Evolutionary conservation across 2,888 invertebrate genomes (phyloP), one percentile per base, ranked within the genome.

Genomic region (Lepidochrysops patricia): DNA sequence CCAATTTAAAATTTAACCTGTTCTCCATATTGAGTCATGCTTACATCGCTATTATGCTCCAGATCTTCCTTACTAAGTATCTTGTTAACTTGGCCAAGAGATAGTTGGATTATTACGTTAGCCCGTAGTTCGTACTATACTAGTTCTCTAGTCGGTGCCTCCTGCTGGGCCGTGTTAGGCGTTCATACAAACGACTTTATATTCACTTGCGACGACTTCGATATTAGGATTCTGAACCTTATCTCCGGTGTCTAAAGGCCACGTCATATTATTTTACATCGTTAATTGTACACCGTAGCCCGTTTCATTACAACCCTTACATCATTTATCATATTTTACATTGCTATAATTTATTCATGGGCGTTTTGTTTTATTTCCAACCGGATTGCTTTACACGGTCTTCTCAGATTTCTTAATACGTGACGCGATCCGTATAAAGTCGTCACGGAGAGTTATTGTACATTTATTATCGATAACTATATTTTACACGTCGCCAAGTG

Each of bases 271-370:
- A 66, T 74, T 76, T 72, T 76, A 64, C 60, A 70, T 70, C 70
- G 70, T 72, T 69, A 70, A 72, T 71, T 80, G 80, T 84, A 79
- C 72, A 72, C 74, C 77, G 76, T 80, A 79, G 77, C 77, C 77
- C 76, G 80, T 82, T 84, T 80, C 84, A 86, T 87, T 88, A 86
- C 80, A 77, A 82, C 79, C 76, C 78, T 79, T 78, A 84, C 80
- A 84, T 85, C 86, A 78, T 89, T 87, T 83, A 87, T 89, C 88
- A 89, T 86, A 86, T 79, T 86, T 86, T 83, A 86, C 84, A 85
- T 81, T 82, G 82, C 81, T 73, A 82, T 88, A 87, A 88, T 84
- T 87, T 88, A 89, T 89, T 87, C 82, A 79, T 78, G 79, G 77
- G 79, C 70, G 68, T 74, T 75, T 82, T 81, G 77, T 85, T 87